Conservation (phyloP, 2,797 vertebrate species). For the Babyrousa celebensis region DNA sequence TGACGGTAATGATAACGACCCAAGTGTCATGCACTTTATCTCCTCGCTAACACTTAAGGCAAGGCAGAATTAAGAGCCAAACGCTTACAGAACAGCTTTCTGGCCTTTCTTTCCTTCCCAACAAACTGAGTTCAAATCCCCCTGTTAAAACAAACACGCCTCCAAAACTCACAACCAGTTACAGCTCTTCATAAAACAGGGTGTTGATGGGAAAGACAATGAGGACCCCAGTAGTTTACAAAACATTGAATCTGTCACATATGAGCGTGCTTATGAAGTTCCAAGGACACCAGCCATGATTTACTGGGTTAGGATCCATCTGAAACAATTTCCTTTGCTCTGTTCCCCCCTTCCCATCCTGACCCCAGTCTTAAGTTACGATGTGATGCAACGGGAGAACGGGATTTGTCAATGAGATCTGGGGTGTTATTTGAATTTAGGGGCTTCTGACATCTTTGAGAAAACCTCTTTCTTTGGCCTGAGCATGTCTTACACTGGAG, state of each 20-base stretch:
- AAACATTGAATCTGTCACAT: background rate
- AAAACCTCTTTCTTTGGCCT: slow-evolving; percentile 27
- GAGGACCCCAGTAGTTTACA: background rate
- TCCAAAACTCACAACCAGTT: slow-evolving; percentile 52
- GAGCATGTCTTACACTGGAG: background rate
- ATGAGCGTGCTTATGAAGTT: background rate
- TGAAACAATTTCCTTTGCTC: background rate
- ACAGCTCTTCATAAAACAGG: slow-evolving; percentile 47
- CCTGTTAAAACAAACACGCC: background rate
- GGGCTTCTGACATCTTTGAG: background rate
- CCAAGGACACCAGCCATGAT: background rate
- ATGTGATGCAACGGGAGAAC: background rate
- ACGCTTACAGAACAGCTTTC: slow-evolving; percentile 31
- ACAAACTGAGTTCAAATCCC: slow-evolving; percentile 50
- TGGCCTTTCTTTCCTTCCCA: slow-evolving; percentile 57
- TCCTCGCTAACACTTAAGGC: background rate
- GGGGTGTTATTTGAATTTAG: background rate
- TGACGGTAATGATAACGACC: background rate
- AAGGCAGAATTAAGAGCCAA: slow-evolving; percentile 61
- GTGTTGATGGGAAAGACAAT: background rate
- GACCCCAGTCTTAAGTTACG: fast-evolving
- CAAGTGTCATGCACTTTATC: background rate
- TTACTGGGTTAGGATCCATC: background rate
- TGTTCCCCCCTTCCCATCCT: background rate
- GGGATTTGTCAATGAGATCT: background rate